Percentiles rank a stretch among this genome's conserved stretches.
These are phyloP conservation scores for Mimas tiliae DNA, from an alignment of 2,888 invertebrate genomes.

Conservation along the genomic window DNA sequence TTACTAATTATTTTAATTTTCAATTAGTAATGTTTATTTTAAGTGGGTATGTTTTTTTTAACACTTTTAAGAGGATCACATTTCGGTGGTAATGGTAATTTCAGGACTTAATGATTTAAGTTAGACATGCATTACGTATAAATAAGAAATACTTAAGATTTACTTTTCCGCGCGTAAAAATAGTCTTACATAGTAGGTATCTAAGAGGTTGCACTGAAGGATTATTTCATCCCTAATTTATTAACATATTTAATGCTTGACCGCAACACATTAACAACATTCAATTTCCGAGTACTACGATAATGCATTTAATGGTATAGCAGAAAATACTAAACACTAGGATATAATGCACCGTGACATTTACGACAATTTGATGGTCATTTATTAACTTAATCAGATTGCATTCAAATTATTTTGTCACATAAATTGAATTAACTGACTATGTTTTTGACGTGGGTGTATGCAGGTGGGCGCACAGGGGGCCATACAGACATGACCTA, in stretches of 20 bases:
- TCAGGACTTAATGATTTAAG: no score
- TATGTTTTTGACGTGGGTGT: not conserved
- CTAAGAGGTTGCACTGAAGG: not conserved
- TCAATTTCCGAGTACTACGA: not conserved
- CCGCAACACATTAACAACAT: not conserved
- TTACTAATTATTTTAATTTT: slow-evolving; percentile 14
- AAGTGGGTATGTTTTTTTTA: not conserved
- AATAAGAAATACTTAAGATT: no score
- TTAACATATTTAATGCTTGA: not conserved
- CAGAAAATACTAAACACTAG: not conserved
- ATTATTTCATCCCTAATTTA: not conserved
- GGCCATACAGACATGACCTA: not conserved
- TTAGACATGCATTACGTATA: no score
- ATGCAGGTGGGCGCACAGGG: not conserved
- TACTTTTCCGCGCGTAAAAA: no score
- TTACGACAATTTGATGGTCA: slow-evolving; percentile 27
- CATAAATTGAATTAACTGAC: slow-evolving; percentile 13
- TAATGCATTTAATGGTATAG: not conserved
- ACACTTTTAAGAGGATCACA: no score
- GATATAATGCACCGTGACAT: slow-evolving; percentile 17
- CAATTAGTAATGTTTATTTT: not conserved
- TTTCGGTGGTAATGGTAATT: no score
- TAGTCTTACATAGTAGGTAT: no score
- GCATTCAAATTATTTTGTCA: slow-evolving; percentile 13
- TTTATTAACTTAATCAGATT: slow-evolving; percentile 25